phyloP scores from a whole-genome alignment of 2,113 vertebrate species.

The Haemorhous mexicanus region DNA sequence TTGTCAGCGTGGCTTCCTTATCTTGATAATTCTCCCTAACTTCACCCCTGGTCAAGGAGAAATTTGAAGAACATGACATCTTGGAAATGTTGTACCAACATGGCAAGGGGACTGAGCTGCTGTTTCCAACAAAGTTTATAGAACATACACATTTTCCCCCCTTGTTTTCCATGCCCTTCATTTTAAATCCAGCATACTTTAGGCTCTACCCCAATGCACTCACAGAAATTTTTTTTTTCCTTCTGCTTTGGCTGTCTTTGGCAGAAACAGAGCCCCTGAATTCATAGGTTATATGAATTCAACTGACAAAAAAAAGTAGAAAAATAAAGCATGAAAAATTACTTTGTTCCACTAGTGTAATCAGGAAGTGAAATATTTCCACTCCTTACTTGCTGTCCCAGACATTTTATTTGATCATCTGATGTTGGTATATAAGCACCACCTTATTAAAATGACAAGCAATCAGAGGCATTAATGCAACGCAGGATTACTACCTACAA shows the following conservation, averaged over 20 bases:
- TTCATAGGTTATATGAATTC: background rate
- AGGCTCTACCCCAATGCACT: background rate
- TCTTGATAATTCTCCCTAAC: background rate
- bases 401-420: background rate
- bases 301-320: background rate
- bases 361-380: background rate
- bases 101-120: background rate
- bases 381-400: background rate
- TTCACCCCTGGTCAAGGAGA: background rate
- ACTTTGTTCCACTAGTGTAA: background rate
- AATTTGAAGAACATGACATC: background rate
- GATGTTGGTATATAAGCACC: background rate
- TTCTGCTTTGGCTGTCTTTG: background rate
- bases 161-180: background rate
- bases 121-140: background rate
- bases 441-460: background rate
- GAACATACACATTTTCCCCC: background rate
- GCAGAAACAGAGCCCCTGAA: background rate
- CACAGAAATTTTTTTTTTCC: background rate
- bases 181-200: background rate
- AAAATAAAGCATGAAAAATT: background rate
- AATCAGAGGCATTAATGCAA: background rate
- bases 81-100: background rate
- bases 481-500: background rate
- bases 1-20: background rate